Percentiles rank a stretch among this genome's conserved stretches.
These are phyloP conservation scores for Seison nebaliae DNA, from an alignment of 1,140 invertebrate species.

Conservation along the genomic window DNA sequence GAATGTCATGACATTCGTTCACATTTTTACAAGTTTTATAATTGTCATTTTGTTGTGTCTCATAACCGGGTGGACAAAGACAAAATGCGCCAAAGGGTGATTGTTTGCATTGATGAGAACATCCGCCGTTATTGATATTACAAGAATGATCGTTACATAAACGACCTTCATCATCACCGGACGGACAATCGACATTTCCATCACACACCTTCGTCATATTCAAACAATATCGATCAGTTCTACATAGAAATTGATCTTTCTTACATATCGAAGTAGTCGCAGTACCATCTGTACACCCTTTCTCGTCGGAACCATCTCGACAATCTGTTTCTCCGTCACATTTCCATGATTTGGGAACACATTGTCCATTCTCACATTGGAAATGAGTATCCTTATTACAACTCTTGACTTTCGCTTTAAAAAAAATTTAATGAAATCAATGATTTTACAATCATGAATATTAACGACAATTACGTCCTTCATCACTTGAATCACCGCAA, in stretches of 20 bases:
- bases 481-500: slow-evolving; percentile 65
- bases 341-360: slow-evolving; percentile 38
- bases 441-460: slow-evolving; percentile 16
- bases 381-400: too few species aligned
- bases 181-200: slow-evolving; percentile 52
- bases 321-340: slow-evolving; percentile 30
- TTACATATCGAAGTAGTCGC: not conserved
- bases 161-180: slow-evolving; percentile 60
- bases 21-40: slow-evolving; percentile 38
- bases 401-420: too few species aligned
- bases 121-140: slow-evolving; percentile 31
- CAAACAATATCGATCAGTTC: slow-evolving; percentile 20
- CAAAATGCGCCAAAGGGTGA: slow-evolving; percentile 66
- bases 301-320: slow-evolving; percentile 20
- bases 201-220: slow-evolving; percentile 16
- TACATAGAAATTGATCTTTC: slow-evolving; percentile 40
- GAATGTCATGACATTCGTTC: slow-evolving; percentile 62
- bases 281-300: slow-evolving; percentile 11
- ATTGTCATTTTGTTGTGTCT: slow-evolving; percentile 2
- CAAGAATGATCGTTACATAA: slow-evolving; percentile 18
- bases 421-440: not conserved
- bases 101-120: slow-evolving; percentile 57
- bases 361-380: slow-evolving; percentile 31
- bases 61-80: slow-evolving; percentile 46
- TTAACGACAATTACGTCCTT: slow-evolving; percentile 38